phyloP scores from a whole-genome alignment of 2,113 vertebrate genomes.

The Tringa solitaria region DNA sequence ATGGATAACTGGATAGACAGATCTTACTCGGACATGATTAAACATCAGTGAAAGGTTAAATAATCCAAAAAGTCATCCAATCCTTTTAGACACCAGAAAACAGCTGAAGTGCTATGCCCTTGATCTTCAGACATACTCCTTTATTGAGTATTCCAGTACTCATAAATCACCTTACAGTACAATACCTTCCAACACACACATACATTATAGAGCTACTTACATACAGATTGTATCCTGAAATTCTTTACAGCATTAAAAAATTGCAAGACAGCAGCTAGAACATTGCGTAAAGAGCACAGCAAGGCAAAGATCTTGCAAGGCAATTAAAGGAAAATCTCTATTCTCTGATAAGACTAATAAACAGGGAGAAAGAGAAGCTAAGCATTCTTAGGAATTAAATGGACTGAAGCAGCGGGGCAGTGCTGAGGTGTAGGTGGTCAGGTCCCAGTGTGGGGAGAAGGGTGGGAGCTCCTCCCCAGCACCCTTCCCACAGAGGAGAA shows the following conservation, averaged over 20 bases:
- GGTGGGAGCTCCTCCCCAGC: not conserved
- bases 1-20: not conserved
- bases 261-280: conserved; percentile 16
- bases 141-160: conserved; percentile 45
- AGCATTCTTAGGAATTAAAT: not conserved
- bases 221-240: conserved; percentile 47
- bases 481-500: not conserved
- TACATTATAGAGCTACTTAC: conserved; percentile 47
- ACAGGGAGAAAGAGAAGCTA: not conserved
- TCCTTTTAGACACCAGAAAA: conserved; percentile 4
- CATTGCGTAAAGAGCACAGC: not conserved
- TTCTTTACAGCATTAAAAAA: conserved; percentile 41
- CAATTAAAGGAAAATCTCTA: conserved; percentile 18
- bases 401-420: not conserved
- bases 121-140: not conserved
- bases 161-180: conserved; percentile 55
- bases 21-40: not conserved
- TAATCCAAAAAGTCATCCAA: conserved; percentile 50
- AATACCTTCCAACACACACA: conserved; percentile 44
- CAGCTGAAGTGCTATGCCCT: conserved; percentile 25
- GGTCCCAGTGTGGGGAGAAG: accelerated
- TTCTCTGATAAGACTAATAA: conserved; percentile 25
- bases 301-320: conserved; percentile 34
- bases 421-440: not conserved
- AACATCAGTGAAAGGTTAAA: conserved; percentile 37